Base-by-base conservation (phyloP, 30 jellyfish, hydroid and myxozoan genomes). In the Nemopilema nomurai region DNA sequence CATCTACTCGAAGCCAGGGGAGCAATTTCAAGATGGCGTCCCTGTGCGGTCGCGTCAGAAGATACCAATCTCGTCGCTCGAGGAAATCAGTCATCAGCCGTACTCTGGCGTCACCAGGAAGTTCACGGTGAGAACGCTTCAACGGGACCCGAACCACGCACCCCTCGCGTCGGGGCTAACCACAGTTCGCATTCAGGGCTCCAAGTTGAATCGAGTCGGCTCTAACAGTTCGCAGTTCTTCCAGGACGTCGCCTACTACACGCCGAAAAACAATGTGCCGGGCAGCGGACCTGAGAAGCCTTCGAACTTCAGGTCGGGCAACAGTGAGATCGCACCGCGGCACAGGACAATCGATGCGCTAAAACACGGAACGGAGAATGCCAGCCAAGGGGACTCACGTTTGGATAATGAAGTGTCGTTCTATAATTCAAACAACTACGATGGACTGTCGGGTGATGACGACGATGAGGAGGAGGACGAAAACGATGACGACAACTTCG, bases 171-270 rank as follows among this genome's bases (percentile, higher is more conserved):
- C 90, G 23, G 78, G 96, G 20, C 85, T 71, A n/a, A 91, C 97
- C 26, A 91, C 93, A 4, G 97, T 91, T 41, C 85, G 97, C 31
- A 85, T 91, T 16, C 97, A 91, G 69, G 96, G 97, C 21, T 74
- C 92, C 20, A 83, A 63, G 25, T 62, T 83, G 71, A 83, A 76
- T 26, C 81, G 64, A 41, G 23, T 62, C 19, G 21, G 51, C 0
- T 49, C 92, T 13, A 26, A 26, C 33, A 28, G 51, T 18, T 30
- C 84, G 19, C 49, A n/a, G 50, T 62, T 52, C 25, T n/a, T n/a
- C 19, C 92, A 72, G 28, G 83, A 30, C 41, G 81, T 62, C 25
- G 63, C 62, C 24, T n/a, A 18, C 62, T 67, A 66, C 51, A n/a
- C 76, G 8, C 17, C 75, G 52, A 80, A 80, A 23, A 81, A 25